Base-by-base conservation (phyloP, 1,140 invertebrate species). In the Drosophila saltans region DNA sequence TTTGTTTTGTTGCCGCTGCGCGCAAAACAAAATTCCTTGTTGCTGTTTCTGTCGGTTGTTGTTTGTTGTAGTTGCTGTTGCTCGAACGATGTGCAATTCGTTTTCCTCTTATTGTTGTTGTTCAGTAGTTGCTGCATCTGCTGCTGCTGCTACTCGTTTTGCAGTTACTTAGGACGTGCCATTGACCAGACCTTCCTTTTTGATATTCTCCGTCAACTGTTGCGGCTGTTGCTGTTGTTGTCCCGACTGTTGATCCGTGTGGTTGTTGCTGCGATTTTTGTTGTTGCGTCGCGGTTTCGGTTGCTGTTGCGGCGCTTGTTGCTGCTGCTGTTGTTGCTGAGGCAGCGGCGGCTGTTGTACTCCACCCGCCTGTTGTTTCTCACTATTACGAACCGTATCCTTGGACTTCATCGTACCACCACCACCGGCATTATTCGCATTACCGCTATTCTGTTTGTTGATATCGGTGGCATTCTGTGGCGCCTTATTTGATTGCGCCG, bases 121-220 rank as follows among this genome's bases (percentile, higher is more conserved):
- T 28, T 66, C 40, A 66, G 77, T 66, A 66, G 77, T 66, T 66
- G 57, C 67, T 68, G 67, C 28, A 73, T 60, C 43, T 78, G 71
- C 55, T 71, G 59, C 43, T 71, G 56, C 66, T 36, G 33, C 33
- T 36, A 7, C 33, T 36, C 33, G 33, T 36, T 36, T 36, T 36
- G 33, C 33, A 36, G 33, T 36, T 36, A 36, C 33, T 86, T 91
- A 92, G 78, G 91, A 92, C 66, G 91, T 92, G 57, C 91, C 91
- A 67, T 92, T 92, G 58, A 92, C 91, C 55, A 92, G 76, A 24
- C 88, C 79, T 70, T 92, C 91, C 70, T 92, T 91, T 68, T 92
- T 91, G 16, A 85, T 72, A 33, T 66, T 72, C 69, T 90, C 85
- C 68, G 75, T 76, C 69, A 75, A 66, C 57, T 74, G 75, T 57